Percentiles rank a stretch among this genome's conserved stretches.
Evolutionary conservation across 2,888 invertebrate species (phyloP).

Genomic region (Brenthis daphne): DNA sequence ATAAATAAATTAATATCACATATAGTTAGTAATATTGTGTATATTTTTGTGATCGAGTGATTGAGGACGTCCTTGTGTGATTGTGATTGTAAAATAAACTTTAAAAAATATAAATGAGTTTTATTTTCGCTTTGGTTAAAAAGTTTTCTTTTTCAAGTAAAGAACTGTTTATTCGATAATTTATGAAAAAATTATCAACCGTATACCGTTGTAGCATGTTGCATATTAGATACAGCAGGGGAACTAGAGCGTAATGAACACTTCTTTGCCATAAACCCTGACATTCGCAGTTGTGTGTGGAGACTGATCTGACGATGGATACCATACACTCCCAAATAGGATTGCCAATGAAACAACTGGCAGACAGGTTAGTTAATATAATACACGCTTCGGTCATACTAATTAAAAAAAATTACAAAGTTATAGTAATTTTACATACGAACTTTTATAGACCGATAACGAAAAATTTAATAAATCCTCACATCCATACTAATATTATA

Average conservation of each 20-base stretch:
- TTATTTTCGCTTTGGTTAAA: constrained; percentile 17
- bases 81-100: constrained; percentile 76
- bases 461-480: too few relatives aligned
- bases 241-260: constrained; percentile 64
- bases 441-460: too few relatives aligned
- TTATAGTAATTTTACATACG: too few relatives aligned
- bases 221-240: constrained; percentile 42
- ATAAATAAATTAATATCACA: constrained; percentile 74
- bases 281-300: constrained; percentile 56
- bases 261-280: constrained; percentile 54
- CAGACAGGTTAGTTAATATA: constrained; percentile 61
- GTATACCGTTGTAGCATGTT: constrained; percentile 58
- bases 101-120: constrained; percentile 41
- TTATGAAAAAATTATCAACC: constrained; percentile 36
- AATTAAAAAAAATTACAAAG: too few relatives aligned
- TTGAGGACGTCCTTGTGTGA: constrained; percentile 81
- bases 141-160: neutral
- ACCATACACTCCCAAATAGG: constrained; percentile 66
- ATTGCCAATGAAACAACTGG: constrained; percentile 60
- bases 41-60: constrained; percentile 70
- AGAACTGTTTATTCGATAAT: constrained; percentile 27
- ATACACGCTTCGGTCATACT: neutral
- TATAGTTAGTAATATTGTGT: constrained; percentile 72
- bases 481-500: too few relatives aligned
- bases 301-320: constrained; percentile 61